Conservation (phyloP, 2,113 vertebrate species). For the Eretmodus cyanostictus region DNA sequence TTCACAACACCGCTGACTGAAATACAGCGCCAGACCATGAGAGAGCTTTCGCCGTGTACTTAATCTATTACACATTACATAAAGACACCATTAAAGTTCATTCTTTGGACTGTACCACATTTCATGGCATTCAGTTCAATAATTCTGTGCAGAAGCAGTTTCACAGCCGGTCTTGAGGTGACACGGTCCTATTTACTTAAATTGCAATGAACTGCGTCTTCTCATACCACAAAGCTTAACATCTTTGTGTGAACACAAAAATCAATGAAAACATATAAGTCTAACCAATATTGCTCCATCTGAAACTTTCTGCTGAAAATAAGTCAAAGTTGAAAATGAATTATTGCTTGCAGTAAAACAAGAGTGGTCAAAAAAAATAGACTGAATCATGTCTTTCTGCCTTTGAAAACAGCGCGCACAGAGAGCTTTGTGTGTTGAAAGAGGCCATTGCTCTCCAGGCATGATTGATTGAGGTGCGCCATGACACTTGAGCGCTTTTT, state of each 20-base stretch:
- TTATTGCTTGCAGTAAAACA: background rate
- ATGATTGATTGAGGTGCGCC: conserved; percentile 13
- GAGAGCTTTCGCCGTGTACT: background rate
- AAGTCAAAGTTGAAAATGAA: background rate
- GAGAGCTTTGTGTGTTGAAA: background rate
- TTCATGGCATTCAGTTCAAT: background rate
- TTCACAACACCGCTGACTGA: background rate
- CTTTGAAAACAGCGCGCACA: background rate
- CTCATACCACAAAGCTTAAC: background rate
- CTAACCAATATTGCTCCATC: background rate
- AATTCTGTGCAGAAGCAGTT: background rate
- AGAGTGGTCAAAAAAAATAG: background rate
- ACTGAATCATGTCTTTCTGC: background rate
- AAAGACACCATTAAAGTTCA: background rate
- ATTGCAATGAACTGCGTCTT: background rate
- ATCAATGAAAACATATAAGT: background rate
- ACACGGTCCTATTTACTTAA: background rate
- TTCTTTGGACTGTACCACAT: background rate
- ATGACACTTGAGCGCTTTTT: background rate
- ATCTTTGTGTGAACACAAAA: background rate
- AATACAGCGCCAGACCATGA: background rate
- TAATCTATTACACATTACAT: background rate
- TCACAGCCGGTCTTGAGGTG: background rate
- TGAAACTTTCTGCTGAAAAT: background rate
- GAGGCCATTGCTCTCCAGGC: background rate